Evolutionary conservation across 1,140 invertebrate genomes (phyloP).

Genomic region (Pseudachorutes palmiensis): DNA sequence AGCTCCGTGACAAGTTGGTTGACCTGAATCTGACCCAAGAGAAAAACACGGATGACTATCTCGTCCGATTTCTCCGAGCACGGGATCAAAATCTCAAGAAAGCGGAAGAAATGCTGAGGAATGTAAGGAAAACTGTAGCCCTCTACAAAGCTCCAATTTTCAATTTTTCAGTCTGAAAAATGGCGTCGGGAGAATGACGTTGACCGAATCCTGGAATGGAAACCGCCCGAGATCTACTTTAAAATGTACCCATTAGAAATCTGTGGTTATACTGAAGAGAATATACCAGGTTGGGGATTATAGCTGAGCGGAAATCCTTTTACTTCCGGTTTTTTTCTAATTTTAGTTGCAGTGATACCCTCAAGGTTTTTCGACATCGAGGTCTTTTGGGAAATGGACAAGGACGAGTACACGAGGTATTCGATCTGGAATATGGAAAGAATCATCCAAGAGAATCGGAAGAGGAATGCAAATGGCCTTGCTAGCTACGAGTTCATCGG

Average conservation of each 20-base stretch:
- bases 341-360: slow-evolving; percentile 13
- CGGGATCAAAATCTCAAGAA: neutral
- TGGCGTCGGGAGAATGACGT: slow-evolving; percentile 8
- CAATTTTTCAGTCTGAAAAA: neutral
- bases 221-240: slow-evolving; percentile 4
- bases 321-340: neutral
- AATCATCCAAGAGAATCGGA: neutral
- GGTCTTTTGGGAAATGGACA: slow-evolving; percentile 8
- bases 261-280: slow-evolving; percentile 1
- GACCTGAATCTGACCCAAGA: neutral
- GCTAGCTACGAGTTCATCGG: neutral
- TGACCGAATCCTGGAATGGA: slow-evolving; percentile 4
- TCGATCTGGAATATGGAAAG: neutral
- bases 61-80: neutral
- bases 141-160: neutral
- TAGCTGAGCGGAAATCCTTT: neutral
- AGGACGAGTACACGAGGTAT: slow-evolving; percentile 6
- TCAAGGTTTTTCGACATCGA: neutral
- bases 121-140: neutral
- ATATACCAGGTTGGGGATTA: neutral
- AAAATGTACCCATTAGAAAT: slow-evolving; percentile 14
- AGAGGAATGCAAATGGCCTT: neutral
- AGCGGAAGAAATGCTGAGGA: slow-evolving; percentile 6
- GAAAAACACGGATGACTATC: neutral
- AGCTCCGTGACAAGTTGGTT: neutral